Percentiles rank a stretch among this genome's conserved stretches.
Evolutionary conservation across 64 coral and sea anemone species (phyloP).

Genomic region (Montipora capricornis): DNA sequence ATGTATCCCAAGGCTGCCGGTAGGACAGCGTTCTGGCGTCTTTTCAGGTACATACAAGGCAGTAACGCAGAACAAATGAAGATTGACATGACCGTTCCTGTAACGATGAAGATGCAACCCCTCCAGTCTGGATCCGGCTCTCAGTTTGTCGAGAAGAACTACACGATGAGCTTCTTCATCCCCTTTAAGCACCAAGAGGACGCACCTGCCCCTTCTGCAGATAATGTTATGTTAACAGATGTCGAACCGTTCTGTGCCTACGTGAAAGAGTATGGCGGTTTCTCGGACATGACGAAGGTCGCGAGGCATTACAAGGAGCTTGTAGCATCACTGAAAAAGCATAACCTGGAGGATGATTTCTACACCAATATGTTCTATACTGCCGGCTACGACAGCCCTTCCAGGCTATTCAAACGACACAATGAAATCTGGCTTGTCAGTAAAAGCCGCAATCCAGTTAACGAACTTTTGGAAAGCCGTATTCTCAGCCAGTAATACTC

Average conservation of each 20-base stretch:
- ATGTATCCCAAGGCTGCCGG: slow-evolving; percentile 19
- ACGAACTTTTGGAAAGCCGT: background rate
- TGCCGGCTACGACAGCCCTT: slow-evolving; percentile 82
- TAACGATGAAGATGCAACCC: slow-evolving; percentile 73
- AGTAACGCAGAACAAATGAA: slow-evolving; percentile 64
- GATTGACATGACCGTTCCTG: slow-evolving; percentile 91
- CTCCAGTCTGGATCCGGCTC: slow-evolving; percentile 24
- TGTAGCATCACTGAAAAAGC: slow-evolving; percentile 45
- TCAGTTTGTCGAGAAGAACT: slow-evolving; percentile 66
- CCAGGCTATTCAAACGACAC: slow-evolving; percentile 49
- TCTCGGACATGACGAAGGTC: slow-evolving; percentile 48
- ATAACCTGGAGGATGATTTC: slow-evolving; percentile 67
- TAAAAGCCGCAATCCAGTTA: slow-evolving; percentile 30
- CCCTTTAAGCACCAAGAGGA: slow-evolving; percentile 73
- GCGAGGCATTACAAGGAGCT: slow-evolving; percentile 35
- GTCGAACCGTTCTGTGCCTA: slow-evolving; percentile 65
- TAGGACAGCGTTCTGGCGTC: slow-evolving; percentile 58
- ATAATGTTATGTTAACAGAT: slow-evolving; percentile 47
- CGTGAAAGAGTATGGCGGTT: slow-evolving; percentile 68
- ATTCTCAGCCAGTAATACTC: background rate
- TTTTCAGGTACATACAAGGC: slow-evolving; percentile 82
- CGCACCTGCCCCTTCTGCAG: slow-evolving; percentile 60
- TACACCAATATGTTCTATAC: slow-evolving; percentile 65
- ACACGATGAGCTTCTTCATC: slow-evolving; percentile 88
- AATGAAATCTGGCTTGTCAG: slow-evolving; percentile 95